Conservation (phyloP, 1,140 invertebrate species). For the Hypsibius dujardini region DNA sequence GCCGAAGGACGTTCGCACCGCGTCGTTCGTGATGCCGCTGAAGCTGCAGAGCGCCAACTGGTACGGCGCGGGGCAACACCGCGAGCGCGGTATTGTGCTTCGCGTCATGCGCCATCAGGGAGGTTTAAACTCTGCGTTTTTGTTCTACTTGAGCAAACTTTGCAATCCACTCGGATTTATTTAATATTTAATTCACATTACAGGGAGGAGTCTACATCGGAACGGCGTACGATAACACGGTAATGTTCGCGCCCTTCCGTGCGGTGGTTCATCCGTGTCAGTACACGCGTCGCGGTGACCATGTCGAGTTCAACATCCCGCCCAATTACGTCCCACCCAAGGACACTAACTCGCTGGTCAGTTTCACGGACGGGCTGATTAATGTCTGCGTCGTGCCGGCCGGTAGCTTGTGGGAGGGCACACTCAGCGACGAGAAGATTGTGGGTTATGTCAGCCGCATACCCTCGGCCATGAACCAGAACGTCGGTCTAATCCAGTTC, state of each 20-base stretch:
- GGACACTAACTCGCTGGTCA: constrained; percentile 11
- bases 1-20: constrained; percentile 13
- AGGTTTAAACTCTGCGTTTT: too few relatives aligned
- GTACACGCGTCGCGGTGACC: constrained; percentile 16
- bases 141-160: too few relatives aligned
- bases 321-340: constrained; percentile 3
- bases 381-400: constrained; percentile 10
- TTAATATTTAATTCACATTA: too few relatives aligned
- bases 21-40: constrained; percentile 1
- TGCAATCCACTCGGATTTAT: too few relatives aligned
- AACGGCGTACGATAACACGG: not conserved
- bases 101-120: constrained; percentile 15
- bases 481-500: constrained; percentile 12
- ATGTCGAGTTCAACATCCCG: constrained; percentile 17
- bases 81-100: not conserved
- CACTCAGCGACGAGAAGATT: constrained; percentile 15
- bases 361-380: constrained; percentile 15
- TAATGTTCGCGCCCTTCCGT: constrained; percentile 12
- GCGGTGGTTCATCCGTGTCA: constrained; percentile 14
- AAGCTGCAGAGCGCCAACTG: constrained; percentile 14
- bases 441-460: constrained; percentile 13
- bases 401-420: constrained; percentile 10
- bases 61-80: not conserved
- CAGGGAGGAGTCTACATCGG: constrained; percentile 14
- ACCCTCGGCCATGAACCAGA: not conserved